Conservation (phyloP, 2,888 invertebrate genomes). For the Lochmaea crataegi region DNA sequence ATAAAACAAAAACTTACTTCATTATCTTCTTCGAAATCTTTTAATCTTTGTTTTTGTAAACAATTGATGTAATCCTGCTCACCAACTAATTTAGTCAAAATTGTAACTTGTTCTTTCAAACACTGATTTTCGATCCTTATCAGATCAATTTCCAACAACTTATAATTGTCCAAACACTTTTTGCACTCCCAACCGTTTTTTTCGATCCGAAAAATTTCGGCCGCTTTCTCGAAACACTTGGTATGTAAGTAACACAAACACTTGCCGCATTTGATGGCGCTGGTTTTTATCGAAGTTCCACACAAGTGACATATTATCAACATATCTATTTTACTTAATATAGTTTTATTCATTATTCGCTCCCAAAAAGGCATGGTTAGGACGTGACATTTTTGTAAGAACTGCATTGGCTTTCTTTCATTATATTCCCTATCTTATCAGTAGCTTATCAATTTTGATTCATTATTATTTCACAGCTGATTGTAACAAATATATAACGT, state of each 20-base stretch:
- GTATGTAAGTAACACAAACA: constrained; percentile 49
- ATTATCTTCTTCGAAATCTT: constrained; percentile 14
- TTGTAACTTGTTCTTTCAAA: constrained; percentile 48
- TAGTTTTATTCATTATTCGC: constrained; percentile 32
- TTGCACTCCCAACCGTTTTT: constrained; percentile 47
- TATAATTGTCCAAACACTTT: constrained; percentile 42
- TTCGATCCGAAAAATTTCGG: constrained; percentile 48
- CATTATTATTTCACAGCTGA: neutral
- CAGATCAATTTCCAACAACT: constrained; percentile 42
- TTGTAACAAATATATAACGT: neutral
- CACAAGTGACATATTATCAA: constrained; percentile 46
- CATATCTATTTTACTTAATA: constrained; percentile 3
- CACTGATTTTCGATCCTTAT: constrained; percentile 48
- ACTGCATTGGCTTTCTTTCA: neutral
- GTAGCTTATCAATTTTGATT: constrained; percentile 24
- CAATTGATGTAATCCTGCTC: constrained; percentile 51
- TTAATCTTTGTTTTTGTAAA: constrained; percentile 47
- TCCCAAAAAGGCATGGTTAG: constrained; percentile 41
- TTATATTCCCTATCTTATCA: constrained; percentile 32
- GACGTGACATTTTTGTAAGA: constrained; percentile 20
- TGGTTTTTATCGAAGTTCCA: constrained; percentile 45
- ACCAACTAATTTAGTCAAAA: constrained; percentile 48
- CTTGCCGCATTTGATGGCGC: constrained; percentile 49
- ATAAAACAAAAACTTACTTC: constrained; percentile 22
- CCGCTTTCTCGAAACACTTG: constrained; percentile 49